Conservation (phyloP, 1,140 invertebrate species). For the Galleria mellonella region DNA sequence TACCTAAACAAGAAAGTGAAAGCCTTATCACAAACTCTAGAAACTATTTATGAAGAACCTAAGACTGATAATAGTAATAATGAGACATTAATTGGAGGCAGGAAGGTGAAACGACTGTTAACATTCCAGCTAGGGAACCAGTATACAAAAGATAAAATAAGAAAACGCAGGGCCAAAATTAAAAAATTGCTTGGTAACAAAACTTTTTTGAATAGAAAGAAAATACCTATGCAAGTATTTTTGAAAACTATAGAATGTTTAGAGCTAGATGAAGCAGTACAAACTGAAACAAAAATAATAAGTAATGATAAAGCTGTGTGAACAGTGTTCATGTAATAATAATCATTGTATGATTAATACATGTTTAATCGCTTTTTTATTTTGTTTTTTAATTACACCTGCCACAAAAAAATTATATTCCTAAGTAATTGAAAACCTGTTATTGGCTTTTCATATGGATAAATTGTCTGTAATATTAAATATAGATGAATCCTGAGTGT, state of each 20-base stretch:
- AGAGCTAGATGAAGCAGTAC: constrained; percentile 57
- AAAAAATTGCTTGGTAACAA: constrained; percentile 62
- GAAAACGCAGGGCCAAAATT: constrained; percentile 62
- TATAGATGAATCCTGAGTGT: too few relatives aligned
- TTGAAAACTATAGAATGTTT: constrained; percentile 58
- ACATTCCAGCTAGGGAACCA: constrained; percentile 64
- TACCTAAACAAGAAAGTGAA: constrained; percentile 65
- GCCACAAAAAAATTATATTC: too few relatives aligned
- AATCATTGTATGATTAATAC: too few relatives aligned
- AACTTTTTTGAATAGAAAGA: constrained; percentile 62
- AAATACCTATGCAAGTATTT: constrained; percentile 66
- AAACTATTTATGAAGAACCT: constrained; percentile 65
- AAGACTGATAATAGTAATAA: constrained; percentile 36
- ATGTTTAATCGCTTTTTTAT: too few relatives aligned
- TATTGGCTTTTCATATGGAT: too few relatives aligned
- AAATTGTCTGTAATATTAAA: too few relatives aligned
- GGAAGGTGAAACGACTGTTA: constrained; percentile 64
- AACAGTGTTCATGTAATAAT: too few relatives aligned
- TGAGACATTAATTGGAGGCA: constrained; percentile 41
- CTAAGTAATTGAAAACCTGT: too few relatives aligned
- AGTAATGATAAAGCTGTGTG: constrained; percentile 4
- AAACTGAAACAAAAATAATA: constrained; percentile 34
- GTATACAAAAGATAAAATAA: constrained; percentile 66
- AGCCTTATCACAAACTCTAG: constrained; percentile 52
- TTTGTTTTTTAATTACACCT: too few relatives aligned